Percentiles rank a stretch among this genome's conserved stretches.
Conservation (phyloP, 2,888 invertebrate species). For the Griposia aprilina region DNA sequence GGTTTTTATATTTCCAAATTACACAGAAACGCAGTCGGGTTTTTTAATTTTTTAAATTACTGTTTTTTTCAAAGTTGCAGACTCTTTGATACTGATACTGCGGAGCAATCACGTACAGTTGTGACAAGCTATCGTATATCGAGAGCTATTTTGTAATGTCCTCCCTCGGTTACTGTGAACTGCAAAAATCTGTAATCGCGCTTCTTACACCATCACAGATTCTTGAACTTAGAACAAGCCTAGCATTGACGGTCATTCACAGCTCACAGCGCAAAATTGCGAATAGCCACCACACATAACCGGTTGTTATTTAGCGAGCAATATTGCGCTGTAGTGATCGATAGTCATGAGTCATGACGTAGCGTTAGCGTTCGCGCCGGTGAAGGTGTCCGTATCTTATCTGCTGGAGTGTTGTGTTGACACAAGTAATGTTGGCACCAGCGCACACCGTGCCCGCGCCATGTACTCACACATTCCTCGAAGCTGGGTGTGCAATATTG, state of each 20-base stretch:
- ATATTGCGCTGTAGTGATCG: constrained; percentile 26
- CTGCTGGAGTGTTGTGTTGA: constrained; percentile 44
- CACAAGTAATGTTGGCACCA: constrained; percentile 24
- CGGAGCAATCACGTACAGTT: not conserved
- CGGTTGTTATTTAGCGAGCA: constrained; percentile 9
- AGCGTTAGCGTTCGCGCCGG: not conserved
- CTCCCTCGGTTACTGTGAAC: not conserved
- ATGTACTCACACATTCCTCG: not conserved
- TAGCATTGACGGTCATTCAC: constrained; percentile 6
- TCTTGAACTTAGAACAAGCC: not conserved
- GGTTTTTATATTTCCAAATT: no score
- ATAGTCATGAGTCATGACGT: constrained; percentile 18
- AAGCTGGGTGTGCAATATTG: not conserved
- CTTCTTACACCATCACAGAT: not conserved
- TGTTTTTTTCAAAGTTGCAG: not conserved
- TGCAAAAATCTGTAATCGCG: not conserved
- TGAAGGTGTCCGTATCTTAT: constrained; percentile 46
- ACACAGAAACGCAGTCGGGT: no score
- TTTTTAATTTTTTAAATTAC: no score
- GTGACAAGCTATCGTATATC: not conserved
- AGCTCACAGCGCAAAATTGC: constrained; percentile 9
- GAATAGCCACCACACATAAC: constrained; percentile 5
- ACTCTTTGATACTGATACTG: not conserved
- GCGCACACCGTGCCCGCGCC: not conserved
- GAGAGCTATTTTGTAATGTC: not conserved